Percentiles rank a stretch among this genome's conserved stretches.
Conservation (phyloP, 2,113 vertebrate species). For the Pomatorhinus ruficollis region DNA sequence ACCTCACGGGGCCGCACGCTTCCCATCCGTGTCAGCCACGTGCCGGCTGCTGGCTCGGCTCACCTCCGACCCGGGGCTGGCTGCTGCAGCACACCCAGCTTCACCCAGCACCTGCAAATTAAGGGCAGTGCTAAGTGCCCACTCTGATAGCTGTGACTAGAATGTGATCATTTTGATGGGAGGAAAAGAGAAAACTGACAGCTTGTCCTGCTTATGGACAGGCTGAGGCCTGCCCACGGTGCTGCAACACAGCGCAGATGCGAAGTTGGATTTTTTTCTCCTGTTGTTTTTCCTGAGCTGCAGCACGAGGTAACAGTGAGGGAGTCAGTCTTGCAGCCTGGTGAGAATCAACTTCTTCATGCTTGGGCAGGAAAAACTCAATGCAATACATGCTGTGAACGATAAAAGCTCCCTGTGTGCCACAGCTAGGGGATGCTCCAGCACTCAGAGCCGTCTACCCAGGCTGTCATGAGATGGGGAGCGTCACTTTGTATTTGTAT, state of each 20-base stretch:
- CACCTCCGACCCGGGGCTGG: fast-evolving
- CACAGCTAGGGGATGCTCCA: not conserved
- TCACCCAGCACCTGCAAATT: not conserved
- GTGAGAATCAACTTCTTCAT: not conserved
- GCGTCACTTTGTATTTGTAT: not conserved
- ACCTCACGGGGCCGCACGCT: fast-evolving
- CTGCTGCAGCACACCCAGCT: not conserved
- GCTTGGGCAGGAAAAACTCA: not conserved
- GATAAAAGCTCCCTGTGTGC: fast-evolving
- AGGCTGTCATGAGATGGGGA: not conserved
- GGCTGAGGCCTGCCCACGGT: fast-evolving
- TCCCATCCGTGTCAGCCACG: fast-evolving
- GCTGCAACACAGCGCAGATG: not conserved
- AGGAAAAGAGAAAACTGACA: not conserved
- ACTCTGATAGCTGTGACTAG: not conserved
- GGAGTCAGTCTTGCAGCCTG: fast-evolving
- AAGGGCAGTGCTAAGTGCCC: not conserved
- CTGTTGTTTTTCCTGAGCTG: not conserved
- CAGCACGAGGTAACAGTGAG: not conserved
- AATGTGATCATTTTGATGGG: not conserved
- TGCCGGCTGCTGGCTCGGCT: fast-evolving
- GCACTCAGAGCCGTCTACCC: fast-evolving
- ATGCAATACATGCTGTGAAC: not conserved
- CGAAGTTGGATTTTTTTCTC: not conserved
- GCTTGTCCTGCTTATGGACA: fast-evolving